A percentile compares a stretch with the other conserved stretches of the same genome.
Conservation (phyloP, 2,113 vertebrate genomes). For the Tinamus guttatus region DNA sequence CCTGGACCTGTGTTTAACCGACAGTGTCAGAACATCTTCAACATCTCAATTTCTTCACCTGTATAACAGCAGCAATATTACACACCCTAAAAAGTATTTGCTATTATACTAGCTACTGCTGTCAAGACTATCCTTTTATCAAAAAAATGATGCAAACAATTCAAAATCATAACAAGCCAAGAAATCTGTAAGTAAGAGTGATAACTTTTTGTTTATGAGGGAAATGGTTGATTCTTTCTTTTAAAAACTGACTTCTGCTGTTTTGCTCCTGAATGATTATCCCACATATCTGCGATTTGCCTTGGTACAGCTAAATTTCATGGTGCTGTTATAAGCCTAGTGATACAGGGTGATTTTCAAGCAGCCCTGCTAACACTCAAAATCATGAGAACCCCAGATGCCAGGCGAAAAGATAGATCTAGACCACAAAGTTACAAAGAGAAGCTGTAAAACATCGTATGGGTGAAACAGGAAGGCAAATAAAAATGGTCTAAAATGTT, state of each 20-base stretch:
- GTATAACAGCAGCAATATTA: background rate
- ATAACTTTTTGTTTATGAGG: background rate
- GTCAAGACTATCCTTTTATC: background rate
- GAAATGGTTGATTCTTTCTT: background rate
- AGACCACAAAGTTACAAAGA: background rate
- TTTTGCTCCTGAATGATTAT: background rate
- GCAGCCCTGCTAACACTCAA: background rate
- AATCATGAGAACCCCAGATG: background rate
- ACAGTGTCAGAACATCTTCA: background rate
- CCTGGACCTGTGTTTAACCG: background rate
- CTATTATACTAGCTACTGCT: background rate
- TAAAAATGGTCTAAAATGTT: background rate
- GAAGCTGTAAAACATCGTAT: background rate
- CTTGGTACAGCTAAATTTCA: background rate
- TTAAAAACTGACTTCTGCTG: background rate
- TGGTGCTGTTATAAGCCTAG: background rate
- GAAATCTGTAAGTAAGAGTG: background rate
- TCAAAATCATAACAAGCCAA: background rate
- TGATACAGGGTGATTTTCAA: background rate
- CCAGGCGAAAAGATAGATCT: background rate
- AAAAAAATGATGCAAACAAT: background rate
- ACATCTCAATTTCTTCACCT: background rate
- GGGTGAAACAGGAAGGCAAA: background rate
- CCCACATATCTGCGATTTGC: background rate
- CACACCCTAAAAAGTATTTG: background rate